Base-by-base conservation (phyloP, 2,797 vertebrate genomes). In the Bryconaethiops microstoma region DNA sequence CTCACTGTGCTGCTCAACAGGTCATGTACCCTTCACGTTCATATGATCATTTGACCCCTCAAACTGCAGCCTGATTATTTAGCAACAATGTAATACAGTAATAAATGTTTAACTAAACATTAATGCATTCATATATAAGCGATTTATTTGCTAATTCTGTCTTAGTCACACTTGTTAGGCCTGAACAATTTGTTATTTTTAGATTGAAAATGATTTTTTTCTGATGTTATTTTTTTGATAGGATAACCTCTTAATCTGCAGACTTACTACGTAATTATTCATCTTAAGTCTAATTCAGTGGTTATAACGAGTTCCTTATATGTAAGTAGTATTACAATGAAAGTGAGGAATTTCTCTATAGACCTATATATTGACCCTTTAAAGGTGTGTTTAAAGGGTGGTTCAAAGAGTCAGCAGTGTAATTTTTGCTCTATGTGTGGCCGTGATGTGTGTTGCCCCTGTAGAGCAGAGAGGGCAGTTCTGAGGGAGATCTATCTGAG, bases 401-500 rank as follows among this genome's bases (percentile, higher is more conserved):
- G 45, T 48, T 48, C 12, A 48, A 12, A 7, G 5, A 35, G 35
- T 60, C 4, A 23, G 23, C 4, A 39, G 39, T 45, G n/a, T 55
- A 8, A 35, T 6, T 54, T 5, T 42, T 23, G 13, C 12, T 42
- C 5, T 40, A 2, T 29, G 13, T 42, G 35, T n/a, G 57, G 21
- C 65, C 50, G 21, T 35, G 23, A 50, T 78, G 74, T 82, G 40
- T 82, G 57, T 72, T 67, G 23, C 12, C 59, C 1, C 12, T 73
- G 5, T 55, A 86, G 83, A 45, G 55, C 60, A 60, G 72, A 77
- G 7, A 40, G 39, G 35, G 29, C 39, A 14, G 86, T 79, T 59
- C 83, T 92, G 64, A 84, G 65, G 68, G 78, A 91, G 60, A 6
- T 93, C 76, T 92, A 89, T 88, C 82, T 93, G 12, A 71, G 86